These are phyloP conservation scores for Gopherus flavomarginatus DNA, from an alignment of 2,113 vertebrate genomes.

Conservation along the genomic window DNA sequence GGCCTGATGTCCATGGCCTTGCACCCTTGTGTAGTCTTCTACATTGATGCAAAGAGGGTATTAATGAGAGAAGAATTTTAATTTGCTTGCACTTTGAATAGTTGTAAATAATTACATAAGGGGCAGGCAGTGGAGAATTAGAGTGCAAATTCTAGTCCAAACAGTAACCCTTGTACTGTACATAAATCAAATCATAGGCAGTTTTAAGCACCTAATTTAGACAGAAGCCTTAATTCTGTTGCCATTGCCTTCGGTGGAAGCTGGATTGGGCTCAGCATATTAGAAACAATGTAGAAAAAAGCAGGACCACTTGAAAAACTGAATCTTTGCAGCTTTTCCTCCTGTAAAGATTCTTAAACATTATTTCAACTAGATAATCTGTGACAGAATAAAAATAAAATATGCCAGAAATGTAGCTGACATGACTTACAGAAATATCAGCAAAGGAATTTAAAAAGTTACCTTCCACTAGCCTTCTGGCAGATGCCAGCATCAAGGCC, in stretches of 20 bases:
- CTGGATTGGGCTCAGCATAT: rapidly evolving
- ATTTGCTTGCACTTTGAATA: background rate
- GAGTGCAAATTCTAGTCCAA: background rate
- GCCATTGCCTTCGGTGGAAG: background rate
- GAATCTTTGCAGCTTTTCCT: background rate
- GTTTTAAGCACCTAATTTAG: background rate
- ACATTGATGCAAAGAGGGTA: background rate
- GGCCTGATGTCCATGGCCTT: background rate
- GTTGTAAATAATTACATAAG: background rate
- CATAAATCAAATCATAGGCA: background rate
- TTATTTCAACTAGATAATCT: background rate
- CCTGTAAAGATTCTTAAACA: background rate
- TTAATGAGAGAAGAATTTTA: background rate
- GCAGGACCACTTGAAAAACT: background rate
- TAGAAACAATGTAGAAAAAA: background rate
- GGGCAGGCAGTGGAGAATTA: background rate
- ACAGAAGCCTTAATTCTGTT: background rate
- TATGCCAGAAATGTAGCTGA: background rate
- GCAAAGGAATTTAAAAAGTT: slow-evolving; percentile 4
- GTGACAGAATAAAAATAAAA: background rate
- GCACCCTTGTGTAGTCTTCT: background rate
- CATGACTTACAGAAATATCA: background rate
- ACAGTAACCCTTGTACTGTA: background rate
- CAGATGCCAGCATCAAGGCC: slow-evolving; percentile 85
- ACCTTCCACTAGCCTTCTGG: slow-evolving; percentile 83